Evolutionary conservation across 1,140 invertebrate species (phyloP), one percentile per base, ranked within the genome.

Genomic region (Oryctes rhinoceros): DNA sequence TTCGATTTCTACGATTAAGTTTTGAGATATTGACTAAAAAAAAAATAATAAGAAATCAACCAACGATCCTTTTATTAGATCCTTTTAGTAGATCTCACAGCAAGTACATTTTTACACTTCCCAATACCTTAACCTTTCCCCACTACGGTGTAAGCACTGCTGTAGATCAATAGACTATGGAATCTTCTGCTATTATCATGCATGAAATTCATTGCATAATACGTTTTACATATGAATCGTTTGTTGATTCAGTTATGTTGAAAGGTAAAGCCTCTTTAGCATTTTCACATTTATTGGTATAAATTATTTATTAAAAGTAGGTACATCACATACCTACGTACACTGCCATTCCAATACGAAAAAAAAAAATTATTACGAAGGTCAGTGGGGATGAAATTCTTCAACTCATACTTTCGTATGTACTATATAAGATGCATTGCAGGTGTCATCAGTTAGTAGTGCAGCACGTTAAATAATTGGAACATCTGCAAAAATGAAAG

Each of bases 261-360:
- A 3, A 71, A 71, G 65, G 65, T 13, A 71, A 30, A 5, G 35
- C 35, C 18, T 71, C 53, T 71, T 71, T 71, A 71, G 35, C 65
- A 71, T 71, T 71, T 71, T 35, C 65, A 35, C 65, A 35, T 71
- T 71, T 71, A 71, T 71, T 37, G 35, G 65, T 37, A 71, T 71
- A 71, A 35, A 80, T 78, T 79, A 71, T 62, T 49, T 47, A n/a
- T 13, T 59, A 37, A 67, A 77, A 39, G 78, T 75, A 79, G 79
- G 81, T 80, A 80, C 79, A 81, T 81, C 65, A 80, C 81, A 81
- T 53, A 75, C 62, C 53, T 18, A 65, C 71, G 47, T n/a, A 30
- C 30, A 48, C n/a, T n/a, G n/a, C 37, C 76, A 44, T 35, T 79
- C 79, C 74, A 75, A 30, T 53, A 30, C n/a, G n/a, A n/a, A 76